Conservation (phyloP, 2,888 invertebrate species). For the Caenorhabditis uteleia region DNA sequence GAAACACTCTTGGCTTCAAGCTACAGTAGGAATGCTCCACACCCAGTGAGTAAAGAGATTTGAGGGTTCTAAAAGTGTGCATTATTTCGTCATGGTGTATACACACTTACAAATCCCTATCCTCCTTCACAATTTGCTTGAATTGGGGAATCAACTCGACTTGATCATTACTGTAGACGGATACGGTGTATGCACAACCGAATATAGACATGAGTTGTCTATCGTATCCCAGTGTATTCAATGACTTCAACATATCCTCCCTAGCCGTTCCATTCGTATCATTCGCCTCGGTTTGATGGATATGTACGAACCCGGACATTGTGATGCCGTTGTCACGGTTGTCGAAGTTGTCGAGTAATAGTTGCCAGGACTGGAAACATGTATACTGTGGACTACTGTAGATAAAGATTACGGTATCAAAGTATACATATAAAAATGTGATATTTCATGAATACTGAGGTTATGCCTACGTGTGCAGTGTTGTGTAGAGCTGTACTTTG, state of each 20-base stretch:
- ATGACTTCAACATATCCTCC: slow-evolving; percentile 31
- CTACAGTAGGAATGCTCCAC: slow-evolving; percentile 10
- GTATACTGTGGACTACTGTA: no score
- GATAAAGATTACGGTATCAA: no score
- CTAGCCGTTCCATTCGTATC: slow-evolving; percentile 65
- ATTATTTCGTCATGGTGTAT: no score
- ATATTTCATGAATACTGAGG: no score
- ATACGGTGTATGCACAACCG: slow-evolving; percentile 33
- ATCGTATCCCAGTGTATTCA: slow-evolving; percentile 35
- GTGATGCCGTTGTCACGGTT: slow-evolving; percentile 71
- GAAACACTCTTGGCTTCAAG: slow-evolving; percentile 17
- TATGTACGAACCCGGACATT: slow-evolving; percentile 70
- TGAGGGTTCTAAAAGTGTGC: slow-evolving; percentile 28
- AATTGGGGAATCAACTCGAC: slow-evolving; percentile 9
- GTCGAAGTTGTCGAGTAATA: slow-evolving; percentile 45
- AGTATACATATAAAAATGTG: no score
- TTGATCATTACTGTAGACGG: slow-evolving; percentile 1
- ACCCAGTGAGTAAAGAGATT: slow-evolving; percentile 23
- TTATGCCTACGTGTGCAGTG: no score
- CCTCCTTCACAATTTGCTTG: slow-evolving; percentile 10
- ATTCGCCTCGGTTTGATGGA: slow-evolving; percentile 72
- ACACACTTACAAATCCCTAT: slow-evolving; percentile 26
- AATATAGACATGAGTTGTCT: slow-evolving; percentile 11
- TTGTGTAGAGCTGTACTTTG: no score
- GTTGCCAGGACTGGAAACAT: slow-evolving; percentile 5